Conservation (phyloP, 35 echinoderm and acorn worm species). For the Chiridota heheva region DNA sequence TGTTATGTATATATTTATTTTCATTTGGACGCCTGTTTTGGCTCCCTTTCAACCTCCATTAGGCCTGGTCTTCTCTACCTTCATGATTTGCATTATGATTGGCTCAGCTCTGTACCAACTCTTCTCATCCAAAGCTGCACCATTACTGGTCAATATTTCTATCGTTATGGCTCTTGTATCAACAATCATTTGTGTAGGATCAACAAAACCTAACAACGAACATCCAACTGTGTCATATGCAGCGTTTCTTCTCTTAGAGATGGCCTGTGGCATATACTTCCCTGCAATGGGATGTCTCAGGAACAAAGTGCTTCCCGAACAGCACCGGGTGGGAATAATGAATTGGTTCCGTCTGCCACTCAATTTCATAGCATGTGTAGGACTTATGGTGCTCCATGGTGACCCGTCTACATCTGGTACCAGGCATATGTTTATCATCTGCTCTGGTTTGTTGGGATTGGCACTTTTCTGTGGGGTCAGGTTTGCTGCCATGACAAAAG, state of each 20-base stretch:
- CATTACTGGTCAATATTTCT: constrained; percentile 65
- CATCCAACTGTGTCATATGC: constrained; percentile 72
- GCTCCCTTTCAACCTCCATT: constrained; percentile 64
- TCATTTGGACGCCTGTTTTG: constrained; percentile 94
- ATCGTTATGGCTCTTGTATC: constrained; percentile 70
- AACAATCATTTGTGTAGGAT: constrained; percentile 75
- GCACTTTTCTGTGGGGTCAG: constrained; percentile 80
- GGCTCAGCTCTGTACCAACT: constrained; percentile 79
- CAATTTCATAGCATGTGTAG: constrained; percentile 86
- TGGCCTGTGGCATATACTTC: constrained; percentile 95
- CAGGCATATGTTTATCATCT: constrained; percentile 92
- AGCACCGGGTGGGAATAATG: constrained; percentile 88
- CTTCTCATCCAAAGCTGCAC: constrained; percentile 50
- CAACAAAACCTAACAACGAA: constrained; percentile 68
- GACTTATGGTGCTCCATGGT: constrained; percentile 89
- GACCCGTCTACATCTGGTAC: constrained; percentile 73
- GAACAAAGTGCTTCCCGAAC: constrained; percentile 72
- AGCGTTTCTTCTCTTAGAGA: constrained; percentile 81
- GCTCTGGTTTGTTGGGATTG: constrained; percentile 54
- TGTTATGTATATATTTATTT: constrained; percentile 99
- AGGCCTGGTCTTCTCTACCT: constrained; percentile 86
- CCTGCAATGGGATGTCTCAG: constrained; percentile 94
- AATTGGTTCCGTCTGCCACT: constrained; percentile 98
- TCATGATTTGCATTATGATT: constrained; percentile 99
- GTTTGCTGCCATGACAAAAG: constrained; percentile 63